These are phyloP conservation scores for Iguana delicatissima DNA, from an alignment of 2,797 vertebrate genomes.

Conservation along the genomic window DNA sequence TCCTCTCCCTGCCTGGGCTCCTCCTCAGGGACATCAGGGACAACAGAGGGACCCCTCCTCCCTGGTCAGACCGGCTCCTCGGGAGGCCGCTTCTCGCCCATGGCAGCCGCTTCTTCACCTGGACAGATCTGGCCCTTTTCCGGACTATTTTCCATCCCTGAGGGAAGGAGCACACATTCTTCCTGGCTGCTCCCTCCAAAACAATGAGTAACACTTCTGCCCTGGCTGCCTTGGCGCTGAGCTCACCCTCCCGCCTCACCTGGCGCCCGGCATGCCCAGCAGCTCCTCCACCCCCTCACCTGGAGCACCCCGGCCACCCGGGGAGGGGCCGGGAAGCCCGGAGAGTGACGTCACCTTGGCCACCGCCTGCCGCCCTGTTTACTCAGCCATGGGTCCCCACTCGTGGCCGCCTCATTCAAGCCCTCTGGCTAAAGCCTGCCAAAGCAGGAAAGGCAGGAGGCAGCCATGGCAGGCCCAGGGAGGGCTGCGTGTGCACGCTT, in stretches of 20 bases:
- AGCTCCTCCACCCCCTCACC: background rate
- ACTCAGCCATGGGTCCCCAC: background rate
- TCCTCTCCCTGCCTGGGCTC: background rate
- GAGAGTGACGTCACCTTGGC: too few relatives aligned
- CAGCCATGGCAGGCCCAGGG: too few relatives aligned
- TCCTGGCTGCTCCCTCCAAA: slow-evolving; percentile 17
- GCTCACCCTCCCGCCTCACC: slow-evolving; percentile 1
- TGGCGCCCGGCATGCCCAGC: background rate
- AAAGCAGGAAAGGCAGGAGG: background rate
- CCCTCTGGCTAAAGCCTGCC: background rate
- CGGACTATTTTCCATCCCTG: background rate
- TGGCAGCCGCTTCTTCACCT: background rate
- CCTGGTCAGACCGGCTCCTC: rapidly evolving
- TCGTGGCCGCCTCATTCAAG: background rate
- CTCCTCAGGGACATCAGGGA: background rate
- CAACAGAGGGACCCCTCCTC: background rate
- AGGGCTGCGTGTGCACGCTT: too few relatives aligned
- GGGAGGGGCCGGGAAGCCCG: slow-evolving; percentile 14
- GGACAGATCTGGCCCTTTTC: background rate
- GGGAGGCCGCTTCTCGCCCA: too few relatives aligned
- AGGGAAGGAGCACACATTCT: background rate
- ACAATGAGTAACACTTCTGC: background rate
- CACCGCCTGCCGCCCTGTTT: background rate
- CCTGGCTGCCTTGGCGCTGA: background rate
- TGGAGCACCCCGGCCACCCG: too few relatives aligned